Evolutionary conservation across 2,797 vertebrate genomes (phyloP), one percentile per base, ranked within the genome.

Genomic region (Semaprochilodus insignis): DNA sequence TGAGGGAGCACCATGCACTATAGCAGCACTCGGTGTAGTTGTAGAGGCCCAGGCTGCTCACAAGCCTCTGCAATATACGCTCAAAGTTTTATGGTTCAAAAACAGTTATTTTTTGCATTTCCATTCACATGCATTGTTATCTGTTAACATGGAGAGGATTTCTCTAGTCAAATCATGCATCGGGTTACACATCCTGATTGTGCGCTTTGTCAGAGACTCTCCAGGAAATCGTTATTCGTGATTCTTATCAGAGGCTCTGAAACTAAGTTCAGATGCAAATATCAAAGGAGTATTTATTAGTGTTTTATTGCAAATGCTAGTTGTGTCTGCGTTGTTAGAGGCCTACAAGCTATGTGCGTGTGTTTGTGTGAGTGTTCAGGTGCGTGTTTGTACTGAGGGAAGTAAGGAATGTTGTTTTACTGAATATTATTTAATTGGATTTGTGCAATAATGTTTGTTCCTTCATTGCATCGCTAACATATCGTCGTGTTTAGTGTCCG

Each of bases 401-500:
- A 31, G 34, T 76, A 44, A 75, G 34, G 57, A 62, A 75, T 75
- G 74, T 66, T 81, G 19, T 81, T 77, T 84, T 74, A 74, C 51
- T 65, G 36, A 78, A 67, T 76, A 55, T 63, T 71, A 66, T 55
- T 84, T 82, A 73, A 74, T 27, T 75, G 60, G 40, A 54, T 81
- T 85, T 23, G 66, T 85, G 77, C 86, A 87, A 86, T 88, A 81
- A 72, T 54, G 63, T 79, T 77, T 81, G 44, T 82, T 81, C 23
- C 36, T 81, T 73, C 31, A 40, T 67, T 73, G 52, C 66, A 76
- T 78, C 36, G 4, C 66, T 72, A 55, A 66, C 57, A 25, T 77
- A 77, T 65, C 60, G 17, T 44, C 78, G 15, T 75, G 74, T 13
- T 74, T 36, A 21, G 48, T 15, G 44, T 81, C 54, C 36, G 15